Conservation (phyloP, 2,888 invertebrate species). For the Agriotes lineatus region DNA sequence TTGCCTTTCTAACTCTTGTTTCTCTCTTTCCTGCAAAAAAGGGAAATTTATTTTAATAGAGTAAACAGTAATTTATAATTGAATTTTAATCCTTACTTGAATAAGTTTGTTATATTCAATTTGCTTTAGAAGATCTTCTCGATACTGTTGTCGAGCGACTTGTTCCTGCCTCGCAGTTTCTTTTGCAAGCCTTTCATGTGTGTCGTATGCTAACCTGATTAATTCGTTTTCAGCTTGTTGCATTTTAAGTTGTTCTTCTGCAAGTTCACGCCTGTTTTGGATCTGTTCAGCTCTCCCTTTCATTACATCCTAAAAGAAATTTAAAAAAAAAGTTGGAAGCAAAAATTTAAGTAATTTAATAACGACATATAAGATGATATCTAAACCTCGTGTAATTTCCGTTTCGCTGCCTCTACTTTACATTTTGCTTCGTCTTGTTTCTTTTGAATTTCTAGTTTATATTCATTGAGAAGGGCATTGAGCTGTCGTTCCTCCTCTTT, state of each 20-base stretch:
- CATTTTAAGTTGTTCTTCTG: slow-evolving; percentile 54
- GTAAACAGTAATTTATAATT: no score
- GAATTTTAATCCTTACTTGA: slow-evolving; percentile 57
- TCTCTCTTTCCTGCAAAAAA: slow-evolving; percentile 58
- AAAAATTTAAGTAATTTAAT: neutral
- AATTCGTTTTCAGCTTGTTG: slow-evolving; percentile 62
- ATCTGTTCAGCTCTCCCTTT: slow-evolving; percentile 61
- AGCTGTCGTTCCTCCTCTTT: slow-evolving; percentile 59
- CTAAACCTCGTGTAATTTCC: slow-evolving; percentile 55
- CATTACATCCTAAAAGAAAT: slow-evolving; percentile 56
- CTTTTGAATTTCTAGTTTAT: slow-evolving; percentile 54
- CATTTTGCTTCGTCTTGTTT: slow-evolving; percentile 60
- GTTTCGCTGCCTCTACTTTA: slow-evolving; percentile 57
- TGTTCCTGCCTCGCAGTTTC: slow-evolving; percentile 58
- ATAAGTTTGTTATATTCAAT: slow-evolving; percentile 61
- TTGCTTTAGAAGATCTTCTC: slow-evolving; percentile 62
- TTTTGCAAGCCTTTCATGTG: slow-evolving; percentile 58
- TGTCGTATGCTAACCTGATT: slow-evolving; percentile 55
- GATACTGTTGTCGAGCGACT: slow-evolving; percentile 57
- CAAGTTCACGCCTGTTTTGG: slow-evolving; percentile 55
- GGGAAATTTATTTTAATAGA: no score
- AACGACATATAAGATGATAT: neutral
- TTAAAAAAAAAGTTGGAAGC: slow-evolving; percentile 15
- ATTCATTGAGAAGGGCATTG: slow-evolving; percentile 54
- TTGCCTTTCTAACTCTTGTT: slow-evolving; percentile 58